Evolutionary conservation across 1,140 invertebrate species (phyloP).

Genomic region (Drosophila fuyamai): DNA sequence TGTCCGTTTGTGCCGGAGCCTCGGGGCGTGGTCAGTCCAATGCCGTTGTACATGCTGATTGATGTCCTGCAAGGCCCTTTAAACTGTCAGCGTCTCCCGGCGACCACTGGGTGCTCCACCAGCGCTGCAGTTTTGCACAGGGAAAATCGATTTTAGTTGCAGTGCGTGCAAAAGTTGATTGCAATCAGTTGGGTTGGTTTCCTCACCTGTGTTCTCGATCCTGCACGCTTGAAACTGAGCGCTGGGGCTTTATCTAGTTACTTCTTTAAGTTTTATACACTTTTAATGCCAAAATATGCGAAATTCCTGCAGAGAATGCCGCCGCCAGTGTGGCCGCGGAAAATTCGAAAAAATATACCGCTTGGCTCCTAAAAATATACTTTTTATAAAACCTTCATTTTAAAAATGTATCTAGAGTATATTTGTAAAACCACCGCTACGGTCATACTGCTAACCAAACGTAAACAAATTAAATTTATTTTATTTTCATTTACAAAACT

Average conservation of each 20-base stretch:
- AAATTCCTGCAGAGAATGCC: constrained; percentile 27
- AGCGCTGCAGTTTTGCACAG: constrained; percentile 42
- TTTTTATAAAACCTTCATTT: no score
- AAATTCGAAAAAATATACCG: no score
- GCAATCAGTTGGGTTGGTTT: neutral
- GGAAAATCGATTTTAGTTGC: constrained; percentile 46
- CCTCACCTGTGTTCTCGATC: constrained; percentile 1
- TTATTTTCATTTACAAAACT: neutral
- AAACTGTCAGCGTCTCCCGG: constrained; percentile 28
- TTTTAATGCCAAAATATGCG: constrained; percentile 16
- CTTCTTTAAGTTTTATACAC: neutral
- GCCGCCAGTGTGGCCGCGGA: neutral
- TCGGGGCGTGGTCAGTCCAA: constrained; percentile 96
- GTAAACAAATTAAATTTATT: constrained; percentile 30
- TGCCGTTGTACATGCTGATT: constrained; percentile 98
- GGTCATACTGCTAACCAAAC: constrained; percentile 10
- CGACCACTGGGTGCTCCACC: constrained; percentile 5
- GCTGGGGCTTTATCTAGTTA: neutral
- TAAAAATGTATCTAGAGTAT: neutral
- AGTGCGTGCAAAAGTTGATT: neutral
- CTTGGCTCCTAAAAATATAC: neutral
- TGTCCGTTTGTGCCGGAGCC: constrained; percentile 99
- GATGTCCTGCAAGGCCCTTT: constrained; percentile 5
- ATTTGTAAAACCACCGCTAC: neutral
- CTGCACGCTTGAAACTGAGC: neutral